A percentile compares a stretch with the other conserved stretches of the same genome.
Conservation (phyloP, 2,888 invertebrate genomes). For the Lysandra bellargus region DNA sequence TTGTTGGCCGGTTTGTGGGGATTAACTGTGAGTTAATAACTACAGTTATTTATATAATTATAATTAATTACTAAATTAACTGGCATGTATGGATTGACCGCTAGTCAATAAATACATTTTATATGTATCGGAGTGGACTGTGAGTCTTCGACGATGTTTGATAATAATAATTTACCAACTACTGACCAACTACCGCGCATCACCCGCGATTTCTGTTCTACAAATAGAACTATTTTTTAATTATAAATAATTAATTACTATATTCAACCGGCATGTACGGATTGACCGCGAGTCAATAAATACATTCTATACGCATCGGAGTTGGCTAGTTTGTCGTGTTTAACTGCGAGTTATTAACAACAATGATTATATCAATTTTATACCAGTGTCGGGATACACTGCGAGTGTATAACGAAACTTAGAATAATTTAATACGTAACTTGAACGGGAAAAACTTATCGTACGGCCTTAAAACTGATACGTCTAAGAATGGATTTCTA, state of each 20-base stretch:
- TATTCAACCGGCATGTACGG: no score
- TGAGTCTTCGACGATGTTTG: slow-evolving; percentile 6
- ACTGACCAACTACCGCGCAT: background rate
- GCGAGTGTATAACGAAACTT: no score
- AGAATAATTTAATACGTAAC: no score
- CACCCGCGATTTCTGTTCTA: background rate
- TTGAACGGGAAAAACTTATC: no score
- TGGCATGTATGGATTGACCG: background rate
- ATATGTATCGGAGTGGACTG: background rate
- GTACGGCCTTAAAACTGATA: slow-evolving; percentile 39
- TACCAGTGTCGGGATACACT: no score
- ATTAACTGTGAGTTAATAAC: background rate
- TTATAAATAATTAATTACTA: no score
- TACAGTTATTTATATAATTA: no score
- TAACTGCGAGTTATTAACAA: no score
- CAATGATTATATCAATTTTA: no score
- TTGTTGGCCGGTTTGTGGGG: background rate
- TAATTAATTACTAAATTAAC: background rate
- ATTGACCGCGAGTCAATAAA: no score
- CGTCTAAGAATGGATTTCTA: background rate
- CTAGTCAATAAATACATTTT: slow-evolving; percentile 22
- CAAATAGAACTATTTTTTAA: background rate
- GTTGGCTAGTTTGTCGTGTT: background rate
- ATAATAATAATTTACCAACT: background rate
- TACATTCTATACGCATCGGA: no score